Conservation (phyloP, 2,797 vertebrate genomes). For the Melanotaenia maccullochi region DNA sequence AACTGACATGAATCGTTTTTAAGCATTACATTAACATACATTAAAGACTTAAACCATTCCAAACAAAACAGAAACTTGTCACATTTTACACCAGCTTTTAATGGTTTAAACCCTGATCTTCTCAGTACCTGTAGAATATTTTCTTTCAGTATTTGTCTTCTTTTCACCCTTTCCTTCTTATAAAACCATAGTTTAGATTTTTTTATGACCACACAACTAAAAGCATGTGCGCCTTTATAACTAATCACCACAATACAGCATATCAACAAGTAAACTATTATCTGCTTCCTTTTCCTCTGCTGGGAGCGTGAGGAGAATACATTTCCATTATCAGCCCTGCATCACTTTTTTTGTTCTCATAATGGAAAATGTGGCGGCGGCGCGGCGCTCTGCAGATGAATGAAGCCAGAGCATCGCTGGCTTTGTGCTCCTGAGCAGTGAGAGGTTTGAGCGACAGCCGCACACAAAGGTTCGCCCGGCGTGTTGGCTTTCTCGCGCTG, state of each 20-base stretch:
- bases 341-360: slow-evolving; percentile 5
- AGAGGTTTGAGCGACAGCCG: slow-evolving; percentile 33
- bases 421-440: slow-evolving; percentile 30
- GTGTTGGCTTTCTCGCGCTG: not conserved
- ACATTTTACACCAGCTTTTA: not conserved
- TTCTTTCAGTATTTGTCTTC: not conserved
- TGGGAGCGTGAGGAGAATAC: not conserved
- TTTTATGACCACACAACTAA: not conserved
- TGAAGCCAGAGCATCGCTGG: not conserved
- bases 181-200: not conserved
- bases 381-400: slow-evolving; percentile 6
- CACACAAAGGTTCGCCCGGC: not conserved
- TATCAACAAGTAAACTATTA: slow-evolving; percentile 8
- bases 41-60: too few species aligned
- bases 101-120: not conserved
- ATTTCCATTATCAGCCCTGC: slow-evolving; percentile 7
- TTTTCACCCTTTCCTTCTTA: not conserved
- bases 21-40: not conserved
- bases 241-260: not conserved
- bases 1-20: too few species aligned
- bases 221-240: not conserved
- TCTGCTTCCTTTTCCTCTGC: slow-evolving; percentile 2
- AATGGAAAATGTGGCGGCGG: not conserved
- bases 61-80: too few species aligned
- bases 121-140: not conserved